phyloP scores from a whole-genome alignment of 2,113 vertebrate species.

The Coregonus clupeaformis region DNA sequence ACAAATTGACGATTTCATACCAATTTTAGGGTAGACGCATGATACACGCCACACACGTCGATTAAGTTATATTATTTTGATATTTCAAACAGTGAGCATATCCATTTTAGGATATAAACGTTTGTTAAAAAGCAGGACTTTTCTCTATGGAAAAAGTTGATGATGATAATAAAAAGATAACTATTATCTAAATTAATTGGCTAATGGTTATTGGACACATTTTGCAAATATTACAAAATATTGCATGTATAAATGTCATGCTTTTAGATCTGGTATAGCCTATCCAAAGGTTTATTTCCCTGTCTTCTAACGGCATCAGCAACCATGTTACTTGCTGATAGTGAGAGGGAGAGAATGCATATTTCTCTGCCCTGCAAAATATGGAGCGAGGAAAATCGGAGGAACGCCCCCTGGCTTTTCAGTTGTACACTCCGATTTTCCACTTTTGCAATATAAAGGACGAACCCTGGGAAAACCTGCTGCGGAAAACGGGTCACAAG shows the following conservation, averaged over 20 bases:
- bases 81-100: background rate
- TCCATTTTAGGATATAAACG: no score
- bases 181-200: no score
- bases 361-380: constrained; percentile 62
- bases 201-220: no score
- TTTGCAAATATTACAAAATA: no score
- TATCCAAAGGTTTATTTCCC: constrained; percentile 8
- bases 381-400: constrained; percentile 75
- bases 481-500: constrained; percentile 34
- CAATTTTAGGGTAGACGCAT: constrained; percentile 62
- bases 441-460: constrained; percentile 65
- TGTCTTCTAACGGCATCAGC: constrained; percentile 2
- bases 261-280: background rate
- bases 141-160: no score
- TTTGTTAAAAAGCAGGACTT: no score
- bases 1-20: constrained; percentile 81
- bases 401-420: constrained; percentile 72
- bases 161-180: no score
- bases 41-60: constrained; percentile 68
- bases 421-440: constrained; percentile 68
- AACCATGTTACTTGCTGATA: constrained; percentile 37
- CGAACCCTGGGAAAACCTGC: constrained; percentile 63
- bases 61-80: background rate
- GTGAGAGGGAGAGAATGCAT: constrained; percentile 19
- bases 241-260: no score